Evolutionary conservation across 2,888 invertebrate species (phyloP), one percentile per base, ranked within the genome.

Genomic region (Podotricha telesiphe): DNA sequence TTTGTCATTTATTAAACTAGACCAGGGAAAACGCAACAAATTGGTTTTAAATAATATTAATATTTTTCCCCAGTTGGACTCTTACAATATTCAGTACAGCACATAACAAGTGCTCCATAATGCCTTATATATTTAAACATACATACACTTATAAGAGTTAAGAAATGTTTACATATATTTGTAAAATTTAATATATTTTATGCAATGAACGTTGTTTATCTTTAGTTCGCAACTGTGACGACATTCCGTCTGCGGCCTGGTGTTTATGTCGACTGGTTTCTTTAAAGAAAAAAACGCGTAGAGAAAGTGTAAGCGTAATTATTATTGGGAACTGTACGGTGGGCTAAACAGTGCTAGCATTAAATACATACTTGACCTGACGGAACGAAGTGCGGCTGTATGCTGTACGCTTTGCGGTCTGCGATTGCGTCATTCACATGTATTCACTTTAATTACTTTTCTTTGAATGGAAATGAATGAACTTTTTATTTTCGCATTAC

Each of bases 231-330:
- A 51, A 56, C 34, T n/a, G 55, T 70, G 56, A 66, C 68, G 65
- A 69, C 68, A 66, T 71, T 65, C 68, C 56, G 62, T 69, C 69
- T 67, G 50, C 22, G 48, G 17, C 47, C 34, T 17, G 48, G n/a
- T 62, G 47, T 47, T 19, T 37, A 51, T 45, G 28, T 37, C 50
- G 50, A 68, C 68, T 68, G 56, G 65, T 65, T 68, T 17, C 19
- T n/a, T 48, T 50, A 34, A 65, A 40, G 22, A 48, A 69, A 65
- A 69, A 70, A 68, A 69, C 61, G 7, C 50, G 56, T 5, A 45
- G 72, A 68, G 72, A 72, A 72, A 72, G 72, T 71, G 64, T 58
- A 37, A 68, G 47, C 65, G 65, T 71, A 68, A 69, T 71, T 65
- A 72, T 72, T 72, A 72, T 72, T 70, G 72, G 65, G 34, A 65